Percentiles rank a stretch among this genome's conserved stretches.
phyloP scores from a whole-genome alignment of 2,113 vertebrate genomes.

The Prunella fulvescens region DNA sequence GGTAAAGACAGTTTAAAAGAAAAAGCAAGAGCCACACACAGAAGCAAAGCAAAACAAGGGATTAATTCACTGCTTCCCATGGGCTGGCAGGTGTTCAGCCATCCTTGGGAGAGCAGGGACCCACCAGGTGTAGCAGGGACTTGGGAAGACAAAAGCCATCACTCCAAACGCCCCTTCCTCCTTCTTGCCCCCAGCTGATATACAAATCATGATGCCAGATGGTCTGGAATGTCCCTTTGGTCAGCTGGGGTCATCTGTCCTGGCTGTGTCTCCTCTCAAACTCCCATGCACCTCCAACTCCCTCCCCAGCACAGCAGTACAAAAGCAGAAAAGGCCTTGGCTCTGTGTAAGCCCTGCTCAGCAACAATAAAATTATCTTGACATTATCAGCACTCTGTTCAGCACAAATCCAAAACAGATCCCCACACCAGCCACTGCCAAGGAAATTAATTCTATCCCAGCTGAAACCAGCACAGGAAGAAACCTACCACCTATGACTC shows the following conservation, averaged over 20 bases:
- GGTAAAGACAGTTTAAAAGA: neutral
- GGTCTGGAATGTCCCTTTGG: neutral
- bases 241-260: neutral
- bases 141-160: neutral
- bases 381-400: neutral
- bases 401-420: neutral
- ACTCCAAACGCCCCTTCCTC: fast-evolving
- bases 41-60: neutral
- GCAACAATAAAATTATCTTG: neutral
- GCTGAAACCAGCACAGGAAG: neutral
- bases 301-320: neutral
- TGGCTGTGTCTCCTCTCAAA: neutral
- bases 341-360: neutral
- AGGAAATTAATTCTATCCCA: neutral
- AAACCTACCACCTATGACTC: neutral
- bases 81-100: neutral
- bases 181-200: neutral
- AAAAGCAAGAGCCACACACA: neutral
- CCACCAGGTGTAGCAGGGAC: fast-evolving
- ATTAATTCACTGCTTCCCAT: neutral
- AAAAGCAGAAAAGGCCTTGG: neutral
- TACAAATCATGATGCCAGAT: fast-evolving
- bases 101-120: fast-evolving
- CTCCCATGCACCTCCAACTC: fast-evolving
- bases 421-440: neutral